These are phyloP conservation scores for Solea solea DNA, from an alignment of 2,113 vertebrate genomes.

Conservation along the genomic window DNA sequence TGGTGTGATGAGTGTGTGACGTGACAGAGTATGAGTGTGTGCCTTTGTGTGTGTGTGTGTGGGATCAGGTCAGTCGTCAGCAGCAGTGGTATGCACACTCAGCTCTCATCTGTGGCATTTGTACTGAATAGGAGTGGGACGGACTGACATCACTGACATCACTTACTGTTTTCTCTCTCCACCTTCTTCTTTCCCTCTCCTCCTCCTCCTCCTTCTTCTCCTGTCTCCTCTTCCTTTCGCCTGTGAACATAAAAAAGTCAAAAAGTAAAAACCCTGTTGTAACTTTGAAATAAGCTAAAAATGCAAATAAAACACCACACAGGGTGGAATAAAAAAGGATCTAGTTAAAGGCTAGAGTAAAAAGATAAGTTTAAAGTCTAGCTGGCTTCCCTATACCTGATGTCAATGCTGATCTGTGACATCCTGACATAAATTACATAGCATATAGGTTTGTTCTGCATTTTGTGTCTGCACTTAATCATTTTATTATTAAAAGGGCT, in stretches of 20 bases:
- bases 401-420: too few species aligned
- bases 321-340: too few species aligned
- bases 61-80: slow-evolving; percentile 54
- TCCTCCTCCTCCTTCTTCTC: neutral
- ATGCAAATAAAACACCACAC: too few species aligned
- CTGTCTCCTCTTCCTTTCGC: neutral
- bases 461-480: too few species aligned
- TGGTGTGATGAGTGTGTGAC: slow-evolving; percentile 45
- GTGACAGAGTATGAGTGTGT: slow-evolving; percentile 26
- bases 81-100: slow-evolving; percentile 56
- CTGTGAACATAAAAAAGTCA: neutral
- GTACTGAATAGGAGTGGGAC: slow-evolving; percentile 69
- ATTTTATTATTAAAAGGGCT: too few species aligned
- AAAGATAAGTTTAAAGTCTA: too few species aligned
- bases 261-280: too few species aligned
- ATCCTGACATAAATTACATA: too few species aligned
- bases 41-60: slow-evolving; percentile 25
- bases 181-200: slow-evolving; percentile 12
- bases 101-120: slow-evolving; percentile 59
- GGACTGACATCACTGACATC: slow-evolving; percentile 69
- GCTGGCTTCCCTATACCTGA: too few species aligned
- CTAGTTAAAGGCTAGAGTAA: too few species aligned
- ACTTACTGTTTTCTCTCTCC: slow-evolving; percentile 25
- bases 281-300: too few species aligned
- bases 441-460: too few species aligned